These are phyloP conservation scores for Heterochromis multidens DNA, from an alignment of 2,113 vertebrate genomes.

Conservation along the genomic window DNA sequence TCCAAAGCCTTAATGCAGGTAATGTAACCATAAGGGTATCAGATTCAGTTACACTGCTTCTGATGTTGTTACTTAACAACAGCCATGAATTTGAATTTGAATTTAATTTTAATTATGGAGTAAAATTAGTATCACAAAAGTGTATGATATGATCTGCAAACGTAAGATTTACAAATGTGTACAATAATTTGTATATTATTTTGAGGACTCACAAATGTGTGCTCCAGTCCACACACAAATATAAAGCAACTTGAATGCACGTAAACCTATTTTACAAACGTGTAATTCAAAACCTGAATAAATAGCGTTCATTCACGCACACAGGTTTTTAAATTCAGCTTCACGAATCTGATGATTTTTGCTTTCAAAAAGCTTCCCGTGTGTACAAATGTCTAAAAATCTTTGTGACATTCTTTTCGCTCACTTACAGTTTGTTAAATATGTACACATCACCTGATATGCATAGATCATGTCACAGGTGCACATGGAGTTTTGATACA, in stretches of 20 bases:
- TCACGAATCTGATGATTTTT: too few relatives aligned
- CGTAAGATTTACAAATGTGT: not conserved
- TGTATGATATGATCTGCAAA: not conserved
- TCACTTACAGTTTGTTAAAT: too few relatives aligned
- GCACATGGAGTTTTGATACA: too few relatives aligned
- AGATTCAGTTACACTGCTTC: not conserved
- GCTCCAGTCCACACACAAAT: not conserved
- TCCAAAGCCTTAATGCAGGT: constrained; percentile 88
- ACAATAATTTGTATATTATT: not conserved
- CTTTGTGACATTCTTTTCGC: too few relatives aligned
- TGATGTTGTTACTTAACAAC: not conserved
- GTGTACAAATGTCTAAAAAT: too few relatives aligned
- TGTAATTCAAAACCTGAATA: not conserved
- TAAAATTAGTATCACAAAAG: too few relatives aligned
- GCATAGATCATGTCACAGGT: too few relatives aligned
- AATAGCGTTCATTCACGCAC: not conserved
- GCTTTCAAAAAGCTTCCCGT: too few relatives aligned
- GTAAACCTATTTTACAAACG: not conserved
- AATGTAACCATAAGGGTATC: not conserved
- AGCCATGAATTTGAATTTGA: not conserved
- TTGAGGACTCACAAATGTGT: not conserved
- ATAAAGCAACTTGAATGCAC: not conserved
- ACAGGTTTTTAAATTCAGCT: too few relatives aligned
- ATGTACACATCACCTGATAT: too few relatives aligned
- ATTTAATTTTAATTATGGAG: too few relatives aligned